Percentiles rank a stretch among this genome's conserved stretches.
Conservation (phyloP, 2,888 invertebrate species). For the Epirrhoe tristata region DNA sequence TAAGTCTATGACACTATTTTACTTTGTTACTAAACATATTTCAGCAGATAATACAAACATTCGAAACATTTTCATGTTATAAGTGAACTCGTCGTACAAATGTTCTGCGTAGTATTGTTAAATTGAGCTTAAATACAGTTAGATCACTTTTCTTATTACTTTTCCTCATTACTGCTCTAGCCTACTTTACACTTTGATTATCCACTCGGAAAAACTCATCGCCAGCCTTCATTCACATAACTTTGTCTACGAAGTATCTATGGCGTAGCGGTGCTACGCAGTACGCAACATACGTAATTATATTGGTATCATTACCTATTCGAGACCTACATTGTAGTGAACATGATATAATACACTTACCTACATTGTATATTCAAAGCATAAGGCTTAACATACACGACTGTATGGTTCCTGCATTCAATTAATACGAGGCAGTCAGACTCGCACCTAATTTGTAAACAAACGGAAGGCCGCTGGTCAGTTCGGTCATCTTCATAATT, state of each 20-base stretch:
- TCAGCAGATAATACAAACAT: too few relatives aligned
- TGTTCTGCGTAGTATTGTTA: neutral
- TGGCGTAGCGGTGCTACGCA: conserved; percentile 16
- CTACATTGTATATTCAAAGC: conserved; percentile 26
- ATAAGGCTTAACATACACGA: conserved; percentile 19
- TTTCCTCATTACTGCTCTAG: conserved; percentile 4
- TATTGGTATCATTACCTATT: neutral
- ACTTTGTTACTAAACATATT: too few relatives aligned
- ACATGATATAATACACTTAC: conserved; percentile 10
- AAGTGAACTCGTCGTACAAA: neutral
- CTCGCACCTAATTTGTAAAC: conserved; percentile 68
- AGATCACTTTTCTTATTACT: conserved; percentile 1
- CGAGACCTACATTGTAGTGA: neutral
- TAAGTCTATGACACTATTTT: too few relatives aligned
- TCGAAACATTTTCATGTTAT: too few relatives aligned
- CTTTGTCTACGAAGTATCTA: conserved; percentile 11
- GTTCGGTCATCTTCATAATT: conserved; percentile 68
- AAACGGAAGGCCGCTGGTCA: conserved; percentile 59
- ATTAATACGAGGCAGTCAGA: conserved; percentile 49
- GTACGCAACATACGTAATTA: neutral
- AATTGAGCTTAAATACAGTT: conserved; percentile 1
- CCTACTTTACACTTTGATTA: neutral
- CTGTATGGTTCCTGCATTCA: conserved; percentile 39
- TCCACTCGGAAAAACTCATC: neutral
- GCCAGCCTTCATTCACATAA: conserved; percentile 1